Base-by-base conservation (phyloP, 1,140 invertebrate species). In the Nautilus pompilius region DNA sequence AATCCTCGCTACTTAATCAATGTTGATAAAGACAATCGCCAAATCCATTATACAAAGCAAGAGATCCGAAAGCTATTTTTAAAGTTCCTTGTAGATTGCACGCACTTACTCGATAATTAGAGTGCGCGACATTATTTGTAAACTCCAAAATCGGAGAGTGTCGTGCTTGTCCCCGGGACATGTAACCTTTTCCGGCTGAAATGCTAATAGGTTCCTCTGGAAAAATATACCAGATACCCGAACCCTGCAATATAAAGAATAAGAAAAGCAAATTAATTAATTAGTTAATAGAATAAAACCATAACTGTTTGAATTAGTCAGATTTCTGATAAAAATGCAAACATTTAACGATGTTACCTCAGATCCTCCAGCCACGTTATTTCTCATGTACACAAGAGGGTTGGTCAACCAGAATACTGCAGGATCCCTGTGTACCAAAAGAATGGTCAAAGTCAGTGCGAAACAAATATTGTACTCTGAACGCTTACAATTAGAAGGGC, bases 71-170 rank as follows among this genome's bases (percentile, higher is more conserved):
- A 8, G n/a, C 8, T 41, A 41, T 41, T n/a, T 10, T 10, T 41
- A 10, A 8, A 41, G 8, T 10, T 41, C n/a, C n/a, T 41, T 10
- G 8, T 34, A 58, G 22, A 20, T 53, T 20, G 17, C 15, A 10
- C 28, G n/a, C 33, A 65, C 56, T 67, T 68, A 72, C 72, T 13
- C 62, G 33, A 5, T 33, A 15, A 29, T 68, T 65, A 5, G 72
- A 74, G 58, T 74, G 72, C 17, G 60, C 70, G 15, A 70, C 70
- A 45, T 74, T 74, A 33, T 74, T 74, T 45, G 57, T 45, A 56
- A 72, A 74, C 54, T 67, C 51, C 0, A 36, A 41, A 30, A 68
- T 68, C 15, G 63, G 30, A 3, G 72, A 72, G 10, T 57, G 63
- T 13, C 60, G 56, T 1, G 72, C 67, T 60, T 74, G 68, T n/a